Evolutionary conservation across 2,888 invertebrate species (phyloP), one percentile per base, ranked within the genome.

Genomic region (Diaphora mendica): DNA sequence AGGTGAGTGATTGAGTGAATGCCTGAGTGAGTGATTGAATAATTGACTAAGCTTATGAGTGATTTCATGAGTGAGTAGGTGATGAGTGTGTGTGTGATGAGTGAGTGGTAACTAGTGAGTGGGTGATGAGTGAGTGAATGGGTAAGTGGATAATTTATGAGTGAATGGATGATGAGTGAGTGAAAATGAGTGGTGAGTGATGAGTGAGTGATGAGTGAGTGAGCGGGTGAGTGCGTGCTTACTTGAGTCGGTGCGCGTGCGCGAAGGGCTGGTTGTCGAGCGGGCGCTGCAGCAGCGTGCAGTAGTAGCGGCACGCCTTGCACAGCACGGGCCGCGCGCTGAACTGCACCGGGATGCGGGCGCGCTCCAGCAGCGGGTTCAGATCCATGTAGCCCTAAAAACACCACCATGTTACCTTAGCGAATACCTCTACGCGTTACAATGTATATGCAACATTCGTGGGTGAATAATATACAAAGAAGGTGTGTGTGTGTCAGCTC

Each of bases 271-370:
- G 96, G 90, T 94, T 96, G 77, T 96, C 96, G 0, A 96, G 96
- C 3, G 96, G 97, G 77, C 97, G 97, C 84, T 97, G 96, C 75
- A 97, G 95, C 71, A 98, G 91, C 77, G 97, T 96, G 83, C 97
- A 97, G 92, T 97, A 98, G 91, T 97, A 97, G 74, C 97, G 97
- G 86, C 98, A 98, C 39, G 97, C 92, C 93, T 98, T 98, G 93
- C 98, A 98, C 65, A 98, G 97, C 70, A 98, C 97, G 0, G 97
- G 97, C 76, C 97, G 97, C 83, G 97, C 96, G 2, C 93, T 90
- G 85, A 98, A 94, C 84, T 95, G 94, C 23, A 97, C 97, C 0
- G 98, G 98, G 70, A 98, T 96, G 3, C 97, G 96, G 80, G 97
- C 97, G 59, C 96, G 96, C 20, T 91, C 88, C 20, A 98, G 94